Base-by-base conservation (phyloP, 2,888 invertebrate species). In the Ethmia dodecea region DNA sequence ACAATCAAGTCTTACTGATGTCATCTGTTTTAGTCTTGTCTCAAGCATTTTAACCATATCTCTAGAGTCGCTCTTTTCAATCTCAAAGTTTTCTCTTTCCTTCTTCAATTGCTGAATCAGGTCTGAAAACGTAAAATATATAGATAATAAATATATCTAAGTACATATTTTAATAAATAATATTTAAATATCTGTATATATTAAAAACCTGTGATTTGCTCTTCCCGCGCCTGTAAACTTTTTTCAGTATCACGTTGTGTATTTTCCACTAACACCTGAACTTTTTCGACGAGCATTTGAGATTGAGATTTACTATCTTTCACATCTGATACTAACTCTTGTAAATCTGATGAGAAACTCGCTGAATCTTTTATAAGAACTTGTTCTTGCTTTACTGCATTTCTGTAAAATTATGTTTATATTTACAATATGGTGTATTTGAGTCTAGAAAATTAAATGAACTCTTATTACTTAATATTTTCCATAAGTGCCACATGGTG, bases 11-110 rank as follows among this genome's bases (percentile, higher is more conserved):
- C 5, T n/a, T 28, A n/a, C 88, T 52, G 81, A 68, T 29, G 76
- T 88, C 81, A 90, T 89, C 63, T 90, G 89, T 32, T 87, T 88
- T 13, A 90, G 56, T 58, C 89, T 86, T 6, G 73, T 63, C 64
- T 90, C 90, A 13, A 90, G 65, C 62, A 80, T 81, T 58, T 87
- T 77, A 0, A 89, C 79, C 30, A 87, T 61, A 10, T 83, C 79
- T 45, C 89, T 72, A 18, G 84, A 80, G 57, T 89, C 88, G 3
- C 69, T 45, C 49, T 89, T 83, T 55, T 90, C 90, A 1, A 48
- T 68, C 54, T 90, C 90, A 16, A 89, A 87, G 35, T 78, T 67
- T 49, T 86, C 88, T 32, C 88, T 70, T 44, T 89, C 89, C 42
- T 76, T 88, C 51, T 88, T 88, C 34, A 90, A 56, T 22, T 88